Conservation (phyloP, 2,113 vertebrate species). For the Sakesphorus luctuosus region DNA sequence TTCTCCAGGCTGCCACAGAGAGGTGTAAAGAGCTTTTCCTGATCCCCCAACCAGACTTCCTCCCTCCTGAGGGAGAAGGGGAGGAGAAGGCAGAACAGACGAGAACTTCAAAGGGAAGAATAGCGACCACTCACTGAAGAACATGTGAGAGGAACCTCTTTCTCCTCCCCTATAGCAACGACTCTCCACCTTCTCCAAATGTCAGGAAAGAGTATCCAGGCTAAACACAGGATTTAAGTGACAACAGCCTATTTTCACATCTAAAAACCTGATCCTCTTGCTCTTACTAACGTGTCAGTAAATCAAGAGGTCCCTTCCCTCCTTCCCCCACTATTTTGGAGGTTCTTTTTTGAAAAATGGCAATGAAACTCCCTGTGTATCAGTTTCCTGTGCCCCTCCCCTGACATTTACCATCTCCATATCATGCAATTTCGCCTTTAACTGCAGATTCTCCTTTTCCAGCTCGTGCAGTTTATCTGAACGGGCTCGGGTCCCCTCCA, state of each 20-base stretch:
- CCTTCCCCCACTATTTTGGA: not conserved
- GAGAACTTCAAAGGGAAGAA: not conserved
- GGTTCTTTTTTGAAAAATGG: not conserved
- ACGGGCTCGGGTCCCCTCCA: conserved; percentile 88
- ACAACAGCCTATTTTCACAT: not conserved
- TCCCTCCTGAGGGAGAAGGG: not conserved
- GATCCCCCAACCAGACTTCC: not conserved
- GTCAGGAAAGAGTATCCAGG: not conserved
- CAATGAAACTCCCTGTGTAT: not conserved
- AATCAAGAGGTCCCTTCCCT: not conserved
- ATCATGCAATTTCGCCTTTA: conserved; percentile 95
- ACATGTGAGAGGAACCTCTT: not conserved
- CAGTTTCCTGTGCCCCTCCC: not conserved
- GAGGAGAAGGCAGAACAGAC: not conserved
- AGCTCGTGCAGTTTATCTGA: conserved; percentile 96
- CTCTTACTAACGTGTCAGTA: not conserved
- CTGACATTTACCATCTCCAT: conserved; percentile 90
- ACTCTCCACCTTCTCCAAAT: not conserved
- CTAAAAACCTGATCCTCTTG: fast-evolving
- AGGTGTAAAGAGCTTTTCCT: not conserved
- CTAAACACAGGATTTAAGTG: not conserved
- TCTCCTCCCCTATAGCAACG: not conserved
- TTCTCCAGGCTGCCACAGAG: not conserved
- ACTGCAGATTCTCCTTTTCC: conserved; percentile 95
- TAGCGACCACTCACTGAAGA: not conserved